A percentile compares a stretch with the other conserved stretches of the same genome.
These are phyloP conservation scores for Homarus americanus DNA, from an alignment of 1,140 invertebrate species.

Conservation along the genomic window DNA sequence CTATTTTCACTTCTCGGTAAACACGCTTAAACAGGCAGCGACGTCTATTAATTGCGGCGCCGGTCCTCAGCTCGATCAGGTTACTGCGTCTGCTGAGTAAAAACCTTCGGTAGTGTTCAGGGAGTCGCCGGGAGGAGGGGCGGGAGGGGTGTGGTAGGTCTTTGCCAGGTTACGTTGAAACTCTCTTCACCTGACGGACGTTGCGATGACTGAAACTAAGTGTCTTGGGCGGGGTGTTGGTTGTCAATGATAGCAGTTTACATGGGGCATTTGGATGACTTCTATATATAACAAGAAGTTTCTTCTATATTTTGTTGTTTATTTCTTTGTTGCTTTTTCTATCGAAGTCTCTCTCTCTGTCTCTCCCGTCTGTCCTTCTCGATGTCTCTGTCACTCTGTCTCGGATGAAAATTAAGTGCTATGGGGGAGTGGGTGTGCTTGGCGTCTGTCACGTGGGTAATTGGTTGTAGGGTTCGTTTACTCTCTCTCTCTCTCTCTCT, in stretches of 20 bases:
- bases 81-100: conserved; percentile 43
- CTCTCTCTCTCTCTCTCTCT: too few relatives aligned
- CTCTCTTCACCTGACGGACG: conserved; percentile 18
- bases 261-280: too few relatives aligned
- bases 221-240: too few relatives aligned
- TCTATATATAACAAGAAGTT: too few relatives aligned
- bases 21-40: conserved; percentile 21
- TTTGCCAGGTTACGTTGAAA: conserved; percentile 42
- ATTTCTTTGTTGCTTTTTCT: too few relatives aligned
- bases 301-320: too few relatives aligned
- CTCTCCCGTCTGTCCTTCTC: too few relatives aligned
- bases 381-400: too few relatives aligned
- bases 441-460: neutral
- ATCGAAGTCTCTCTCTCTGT: too few relatives aligned
- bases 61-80: conserved; percentile 22
- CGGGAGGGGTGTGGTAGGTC: too few relatives aligned
- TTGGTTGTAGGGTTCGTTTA: neutral
- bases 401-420: neutral
- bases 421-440: neutral
- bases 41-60: conserved; percentile 55
- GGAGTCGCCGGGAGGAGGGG: conserved; percentile 9
- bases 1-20: conserved; percentile 45
- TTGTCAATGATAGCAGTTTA: too few relatives aligned
- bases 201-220: too few relatives aligned
- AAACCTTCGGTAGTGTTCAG: neutral